Evolutionary conservation across 2,797 vertebrate genomes (phyloP).

Genomic region (Enteromius thamalakanensis): DNA sequence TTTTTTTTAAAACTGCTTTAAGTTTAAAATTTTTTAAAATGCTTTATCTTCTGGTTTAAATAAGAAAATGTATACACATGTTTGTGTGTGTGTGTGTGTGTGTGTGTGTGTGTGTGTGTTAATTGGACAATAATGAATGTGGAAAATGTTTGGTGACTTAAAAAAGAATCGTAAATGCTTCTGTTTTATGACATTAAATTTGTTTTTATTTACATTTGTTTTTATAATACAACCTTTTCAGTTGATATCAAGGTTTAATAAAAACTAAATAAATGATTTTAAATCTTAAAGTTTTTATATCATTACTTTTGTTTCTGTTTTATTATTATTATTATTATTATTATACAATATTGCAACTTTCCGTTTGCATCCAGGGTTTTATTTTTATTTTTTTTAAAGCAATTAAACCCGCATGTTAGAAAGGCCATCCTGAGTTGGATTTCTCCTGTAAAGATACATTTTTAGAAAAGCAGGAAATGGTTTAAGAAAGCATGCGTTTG

Average conservation of each 20-base stretch:
- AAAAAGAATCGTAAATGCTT: not conserved
- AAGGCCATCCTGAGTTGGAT: not conserved
- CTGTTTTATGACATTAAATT: not conserved
- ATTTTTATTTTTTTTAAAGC: too few relatives aligned
- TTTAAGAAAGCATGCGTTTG: slow-evolving; percentile 3
- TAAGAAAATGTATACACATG: not conserved
- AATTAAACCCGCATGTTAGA: not conserved
- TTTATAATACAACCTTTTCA: too few relatives aligned
- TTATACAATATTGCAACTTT: not conserved
- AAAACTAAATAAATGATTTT: too few relatives aligned
- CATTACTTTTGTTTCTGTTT: too few relatives aligned
- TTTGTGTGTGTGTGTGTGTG: too few relatives aligned
- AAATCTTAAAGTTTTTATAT: too few relatives aligned
- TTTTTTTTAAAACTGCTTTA: too few relatives aligned
- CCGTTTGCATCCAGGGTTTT: not conserved
- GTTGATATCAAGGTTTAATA: too few relatives aligned
- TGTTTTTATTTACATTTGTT: too few relatives aligned
- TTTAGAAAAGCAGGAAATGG: slow-evolving; percentile 6
- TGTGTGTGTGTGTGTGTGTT: too few relatives aligned
- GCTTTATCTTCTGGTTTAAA: not conserved
- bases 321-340: too few relatives aligned
- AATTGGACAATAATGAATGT: not conserved
- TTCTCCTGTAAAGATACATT: not conserved
- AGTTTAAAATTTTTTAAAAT: not conserved
- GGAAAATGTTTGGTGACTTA: not conserved